phyloP scores from a whole-genome alignment of 2,888 invertebrate genomes.

The Auanema sp. region DNA sequence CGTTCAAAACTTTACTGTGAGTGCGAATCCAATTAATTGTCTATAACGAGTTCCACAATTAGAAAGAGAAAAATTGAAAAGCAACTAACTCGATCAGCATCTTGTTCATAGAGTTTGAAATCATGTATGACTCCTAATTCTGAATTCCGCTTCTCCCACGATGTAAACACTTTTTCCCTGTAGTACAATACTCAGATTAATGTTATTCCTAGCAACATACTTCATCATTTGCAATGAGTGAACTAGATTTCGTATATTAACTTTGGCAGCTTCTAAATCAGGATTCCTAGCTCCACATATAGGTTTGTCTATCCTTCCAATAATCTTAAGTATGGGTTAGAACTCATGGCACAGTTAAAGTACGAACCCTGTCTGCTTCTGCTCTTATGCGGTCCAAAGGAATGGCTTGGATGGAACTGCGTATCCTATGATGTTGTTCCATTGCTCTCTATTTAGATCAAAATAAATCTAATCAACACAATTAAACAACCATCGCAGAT shows the following conservation, averaged over 20 bases:
- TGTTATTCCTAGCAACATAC: conserved; percentile 20
- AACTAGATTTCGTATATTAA: conserved; percentile 65
- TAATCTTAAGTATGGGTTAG: conserved; percentile 23
- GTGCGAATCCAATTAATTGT: conserved; percentile 27
- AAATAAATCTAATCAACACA: too few relatives aligned
- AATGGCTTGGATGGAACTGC: conserved; percentile 79
- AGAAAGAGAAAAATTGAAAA: neutral
- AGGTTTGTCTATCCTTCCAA: conserved; percentile 27
- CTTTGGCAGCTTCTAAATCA: conserved; percentile 70
- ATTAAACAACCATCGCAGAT: conserved; percentile 81
- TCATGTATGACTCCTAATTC: conserved; percentile 95
- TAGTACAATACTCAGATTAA: too few relatives aligned
- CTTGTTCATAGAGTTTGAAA: conserved; percentile 89
- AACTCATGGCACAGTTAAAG: neutral
- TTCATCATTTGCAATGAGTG: conserved; percentile 37
- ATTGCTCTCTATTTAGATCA: conserved; percentile 12
- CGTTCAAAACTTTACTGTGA: conserved; percentile 16
- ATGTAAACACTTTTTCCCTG: conserved; percentile 83
- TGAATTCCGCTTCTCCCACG: conserved; percentile 92
- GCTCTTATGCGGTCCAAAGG: conserved; percentile 90
- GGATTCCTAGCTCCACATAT: conserved; percentile 68
- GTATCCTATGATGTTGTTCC: conserved; percentile 10
- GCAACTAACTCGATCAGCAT: conserved; percentile 76
- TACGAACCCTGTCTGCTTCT: conserved; percentile 74
- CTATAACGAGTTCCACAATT: conserved; percentile 9